Evolutionary conservation across 2,113 vertebrate genomes (phyloP).

Genomic region (Toxotes chatareus): DNA sequence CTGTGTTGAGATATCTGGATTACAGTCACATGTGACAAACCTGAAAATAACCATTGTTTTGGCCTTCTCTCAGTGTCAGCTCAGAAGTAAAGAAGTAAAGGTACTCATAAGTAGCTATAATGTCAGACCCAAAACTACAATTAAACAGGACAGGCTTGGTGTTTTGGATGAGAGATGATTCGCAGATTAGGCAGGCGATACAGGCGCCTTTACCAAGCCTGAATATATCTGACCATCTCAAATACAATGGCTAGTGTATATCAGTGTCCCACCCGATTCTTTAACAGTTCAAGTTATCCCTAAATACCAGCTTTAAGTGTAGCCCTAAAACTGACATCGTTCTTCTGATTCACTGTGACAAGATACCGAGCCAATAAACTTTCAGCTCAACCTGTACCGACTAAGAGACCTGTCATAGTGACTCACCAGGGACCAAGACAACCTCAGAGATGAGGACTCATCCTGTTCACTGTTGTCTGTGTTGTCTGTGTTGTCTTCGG

Average conservation of each 20-base stretch:
- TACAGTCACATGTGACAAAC: background rate
- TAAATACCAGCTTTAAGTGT: background rate
- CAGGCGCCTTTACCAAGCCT: background rate
- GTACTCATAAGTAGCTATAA: background rate
- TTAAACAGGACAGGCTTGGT: background rate
- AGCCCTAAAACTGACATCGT: background rate
- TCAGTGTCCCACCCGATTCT: background rate
- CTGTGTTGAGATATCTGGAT: background rate
- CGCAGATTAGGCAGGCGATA: background rate
- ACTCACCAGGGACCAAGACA: conserved; percentile 83
- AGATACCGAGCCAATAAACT: conserved; percentile 1
- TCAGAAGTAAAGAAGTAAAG: background rate
- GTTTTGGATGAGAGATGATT: background rate
- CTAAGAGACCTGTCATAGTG: conserved; percentile 12
- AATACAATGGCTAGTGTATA: background rate
- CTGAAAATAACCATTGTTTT: background rate
- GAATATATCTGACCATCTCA: background rate
- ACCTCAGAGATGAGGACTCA: conserved; percentile 63
- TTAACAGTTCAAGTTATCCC: background rate
- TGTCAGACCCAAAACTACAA: background rate
- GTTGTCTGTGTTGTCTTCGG: conserved; percentile 70
- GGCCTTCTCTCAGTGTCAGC: background rate
- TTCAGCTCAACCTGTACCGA: conserved; percentile 5
- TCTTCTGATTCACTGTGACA: background rate
- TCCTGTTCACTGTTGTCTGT: conserved; percentile 73